Conservation (phyloP, 2,888 invertebrate species). For the Tipula helvola region DNA sequence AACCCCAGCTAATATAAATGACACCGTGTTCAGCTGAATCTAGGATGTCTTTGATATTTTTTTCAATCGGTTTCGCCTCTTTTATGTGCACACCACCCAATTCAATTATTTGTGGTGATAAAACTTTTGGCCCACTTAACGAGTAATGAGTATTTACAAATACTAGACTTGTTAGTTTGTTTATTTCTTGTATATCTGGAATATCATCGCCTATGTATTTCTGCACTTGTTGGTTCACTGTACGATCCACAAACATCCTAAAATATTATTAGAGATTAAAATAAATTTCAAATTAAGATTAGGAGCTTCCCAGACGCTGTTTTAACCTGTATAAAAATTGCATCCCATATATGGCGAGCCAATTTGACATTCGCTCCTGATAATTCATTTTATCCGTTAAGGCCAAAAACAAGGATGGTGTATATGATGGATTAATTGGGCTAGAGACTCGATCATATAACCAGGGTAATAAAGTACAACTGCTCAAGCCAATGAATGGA, state of each 20-base stretch:
- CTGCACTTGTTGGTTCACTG: slow-evolving; percentile 28
- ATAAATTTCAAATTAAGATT: background rate
- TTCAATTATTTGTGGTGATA: slow-evolving; percentile 32
- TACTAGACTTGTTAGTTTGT: slow-evolving; percentile 24
- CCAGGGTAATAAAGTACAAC: slow-evolving; percentile 50
- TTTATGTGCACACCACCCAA: slow-evolving; percentile 35
- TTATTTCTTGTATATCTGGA: slow-evolving; percentile 38
- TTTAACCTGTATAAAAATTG: slow-evolving; percentile 20
- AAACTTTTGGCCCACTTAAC: slow-evolving; percentile 30
- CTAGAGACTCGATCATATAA: slow-evolving; percentile 41
- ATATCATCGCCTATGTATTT: slow-evolving; percentile 33
- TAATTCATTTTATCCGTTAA: slow-evolving; percentile 30
- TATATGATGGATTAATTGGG: slow-evolving; percentile 44
- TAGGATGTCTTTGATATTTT: slow-evolving; percentile 37
- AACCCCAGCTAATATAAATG: slow-evolving; percentile 58
- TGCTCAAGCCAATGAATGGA: slow-evolving; percentile 44
- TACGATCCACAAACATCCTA: background rate
- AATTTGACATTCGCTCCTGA: slow-evolving; percentile 36
- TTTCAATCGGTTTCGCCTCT: background rate
- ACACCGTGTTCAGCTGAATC: slow-evolving; percentile 49
- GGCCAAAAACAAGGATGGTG: slow-evolving; percentile 33
- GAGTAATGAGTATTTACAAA: slow-evolving; percentile 36
- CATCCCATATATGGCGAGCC: slow-evolving; percentile 24
- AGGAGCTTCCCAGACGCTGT: background rate
- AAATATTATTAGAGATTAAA: background rate